phyloP scores from a whole-genome alignment of 35 echinoderm and acorn worm genomes.

The Ophioderma brevispina region DNA sequence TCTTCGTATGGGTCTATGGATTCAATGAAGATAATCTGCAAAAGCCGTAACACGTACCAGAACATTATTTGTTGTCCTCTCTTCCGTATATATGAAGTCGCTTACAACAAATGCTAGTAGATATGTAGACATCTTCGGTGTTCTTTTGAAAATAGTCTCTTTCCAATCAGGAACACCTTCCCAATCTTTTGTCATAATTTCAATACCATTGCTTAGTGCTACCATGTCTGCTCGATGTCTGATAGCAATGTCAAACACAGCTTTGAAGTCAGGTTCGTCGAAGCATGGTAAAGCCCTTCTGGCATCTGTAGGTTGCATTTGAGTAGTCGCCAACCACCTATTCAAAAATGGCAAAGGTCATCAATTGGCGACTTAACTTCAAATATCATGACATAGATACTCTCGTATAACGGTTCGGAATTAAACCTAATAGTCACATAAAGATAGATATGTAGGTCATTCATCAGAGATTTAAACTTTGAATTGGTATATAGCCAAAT shows the following conservation, averaged over 20 bases:
- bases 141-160: conserved; percentile 58
- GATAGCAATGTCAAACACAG: conserved; percentile 71
- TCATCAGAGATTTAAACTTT: no score
- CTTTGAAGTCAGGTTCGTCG: conserved; percentile 78
- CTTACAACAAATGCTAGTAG: conserved; percentile 88
- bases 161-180: conserved; percentile 45
- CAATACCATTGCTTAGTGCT: conserved; percentile 70
- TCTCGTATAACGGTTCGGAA: no score
- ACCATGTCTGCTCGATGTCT: conserved; percentile 60
- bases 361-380: no score
- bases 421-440: no score
- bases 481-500: no score
- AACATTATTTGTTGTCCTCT: conserved; percentile 48
- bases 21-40: no score
- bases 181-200: conserved; percentile 1
- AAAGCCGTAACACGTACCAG: conserved; percentile 47
- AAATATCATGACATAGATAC: no score
- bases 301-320: conserved; percentile 94
- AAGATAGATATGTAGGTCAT: no score
- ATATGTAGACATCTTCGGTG: conserved; percentile 90
- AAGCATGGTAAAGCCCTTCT: conserved; percentile 83
- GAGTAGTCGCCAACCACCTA: conserved; percentile 85
- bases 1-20: no score
- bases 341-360: not conserved
- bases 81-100: conserved; percentile 52